Conservation (phyloP, 2,797 vertebrate genomes). For the Sebastes jordani region DNA sequence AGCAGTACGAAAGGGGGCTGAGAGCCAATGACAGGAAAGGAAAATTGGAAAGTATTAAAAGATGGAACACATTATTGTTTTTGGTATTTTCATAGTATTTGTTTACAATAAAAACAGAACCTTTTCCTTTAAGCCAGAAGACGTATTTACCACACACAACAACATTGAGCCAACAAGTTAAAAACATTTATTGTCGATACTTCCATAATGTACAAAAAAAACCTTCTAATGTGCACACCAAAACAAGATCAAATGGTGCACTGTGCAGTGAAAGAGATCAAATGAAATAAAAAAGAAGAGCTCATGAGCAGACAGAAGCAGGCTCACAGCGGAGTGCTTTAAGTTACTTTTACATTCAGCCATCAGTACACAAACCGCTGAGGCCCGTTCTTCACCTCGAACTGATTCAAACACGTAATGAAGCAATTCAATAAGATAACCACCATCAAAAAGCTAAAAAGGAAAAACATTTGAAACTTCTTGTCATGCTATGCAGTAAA, state of each 20-base stretch:
- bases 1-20: too few species aligned
- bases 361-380: conserved; percentile 29
- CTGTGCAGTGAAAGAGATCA: conserved; percentile 28
- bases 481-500: conserved; percentile 41
- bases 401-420: neutral
- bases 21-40: too few species aligned
- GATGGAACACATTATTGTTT: too few species aligned
- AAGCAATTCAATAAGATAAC: conserved; percentile 25
- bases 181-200: conserved; percentile 78
- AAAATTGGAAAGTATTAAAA: too few species aligned
- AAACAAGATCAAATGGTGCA: conserved; percentile 11
- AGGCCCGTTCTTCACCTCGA: neutral
- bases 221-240: conserved; percentile 19
- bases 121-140: neutral
- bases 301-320: conserved; percentile 34
- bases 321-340: conserved; percentile 24
- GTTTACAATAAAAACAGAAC: too few species aligned
- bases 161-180: conserved; percentile 61
- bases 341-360: conserved; percentile 63
- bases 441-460: conserved; percentile 6
- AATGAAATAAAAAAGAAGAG: conserved; percentile 7
- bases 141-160: neutral
- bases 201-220: conserved; percentile 68
- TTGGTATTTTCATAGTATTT: too few species aligned
- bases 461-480: neutral